These are phyloP conservation scores for Nomada flava DNA, from an alignment of 2,888 invertebrate genomes.

Conservation along the genomic window DNA sequence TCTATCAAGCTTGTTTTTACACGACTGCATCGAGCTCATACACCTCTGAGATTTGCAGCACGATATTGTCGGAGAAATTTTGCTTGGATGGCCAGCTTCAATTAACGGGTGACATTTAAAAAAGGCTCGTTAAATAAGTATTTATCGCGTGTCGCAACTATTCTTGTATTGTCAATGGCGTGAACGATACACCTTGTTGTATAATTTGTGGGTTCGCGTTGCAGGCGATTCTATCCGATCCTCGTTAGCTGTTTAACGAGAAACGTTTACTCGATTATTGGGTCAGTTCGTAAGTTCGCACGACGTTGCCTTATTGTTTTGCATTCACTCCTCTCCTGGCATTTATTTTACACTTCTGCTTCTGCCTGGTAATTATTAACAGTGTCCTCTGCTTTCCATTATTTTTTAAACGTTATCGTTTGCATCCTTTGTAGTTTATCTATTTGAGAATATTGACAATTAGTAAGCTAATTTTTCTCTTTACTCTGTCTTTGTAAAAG, in stretches of 20 bases:
- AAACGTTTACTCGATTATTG: background rate
- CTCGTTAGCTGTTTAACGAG: background rate
- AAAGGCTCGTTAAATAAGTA: background rate
- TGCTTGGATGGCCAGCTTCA: background rate
- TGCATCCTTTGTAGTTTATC: too few species aligned
- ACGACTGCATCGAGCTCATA: background rate
- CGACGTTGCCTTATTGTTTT: background rate
- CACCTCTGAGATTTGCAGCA: slow-evolving; percentile 27
- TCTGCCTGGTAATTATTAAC: background rate
- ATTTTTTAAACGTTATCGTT: too few species aligned
- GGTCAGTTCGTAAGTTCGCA: background rate
- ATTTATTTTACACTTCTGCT: background rate
- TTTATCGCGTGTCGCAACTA: background rate
- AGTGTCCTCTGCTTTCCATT: background rate
- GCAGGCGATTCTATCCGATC: background rate
- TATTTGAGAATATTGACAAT: too few species aligned
- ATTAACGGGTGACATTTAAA: slow-evolving; percentile 19
- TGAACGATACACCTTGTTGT: slow-evolving; percentile 6
- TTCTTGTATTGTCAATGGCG: background rate
- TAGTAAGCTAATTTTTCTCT: too few species aligned
- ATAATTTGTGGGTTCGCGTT: background rate
- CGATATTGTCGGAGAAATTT: slow-evolving; percentile 26
- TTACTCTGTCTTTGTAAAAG: too few species aligned
- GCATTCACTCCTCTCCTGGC: background rate
- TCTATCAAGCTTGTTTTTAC: slow-evolving; percentile 9